These are phyloP conservation scores for Plectus sambesii DNA, from an alignment of 1,140 invertebrate genomes.

Conservation along the genomic window DNA sequence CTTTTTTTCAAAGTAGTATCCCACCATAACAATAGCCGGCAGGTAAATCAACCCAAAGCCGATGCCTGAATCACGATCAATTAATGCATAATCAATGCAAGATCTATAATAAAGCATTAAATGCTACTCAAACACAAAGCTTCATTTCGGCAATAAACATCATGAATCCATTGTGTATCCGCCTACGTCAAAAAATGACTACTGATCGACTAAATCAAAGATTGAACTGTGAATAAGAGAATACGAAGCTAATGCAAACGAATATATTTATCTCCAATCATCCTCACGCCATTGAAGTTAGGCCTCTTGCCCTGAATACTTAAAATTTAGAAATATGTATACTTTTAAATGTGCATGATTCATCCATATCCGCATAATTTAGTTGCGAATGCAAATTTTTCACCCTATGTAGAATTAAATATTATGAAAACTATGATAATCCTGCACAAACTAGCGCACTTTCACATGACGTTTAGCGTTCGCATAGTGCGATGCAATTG, in stretches of 20 bases:
- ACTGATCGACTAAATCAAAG: conserved; percentile 13
- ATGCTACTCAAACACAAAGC: conserved; percentile 13
- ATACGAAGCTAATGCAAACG: conserved; percentile 3
- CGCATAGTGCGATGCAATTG: too few species aligned
- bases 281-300: too few species aligned
- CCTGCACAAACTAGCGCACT: too few species aligned
- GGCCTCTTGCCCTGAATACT: too few species aligned
- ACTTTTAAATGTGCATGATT: too few species aligned
- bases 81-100: conserved; percentile 1
- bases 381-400: too few species aligned
- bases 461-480: too few species aligned
- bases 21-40: conserved; percentile 88
- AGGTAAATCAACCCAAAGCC: conserved; percentile 91
- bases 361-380: too few species aligned
- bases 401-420: too few species aligned
- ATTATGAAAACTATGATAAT: too few species aligned
- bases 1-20: conserved; percentile 92
- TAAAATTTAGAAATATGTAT: too few species aligned
- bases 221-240: conserved; percentile 11
- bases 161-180: conserved; percentile 9
- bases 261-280: too few species aligned
- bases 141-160: neutral
- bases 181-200: conserved; percentile 14
- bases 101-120: conserved; percentile 6
- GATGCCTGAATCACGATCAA: conserved; percentile 58